phyloP scores from a whole-genome alignment of 2,113 vertebrate species.

The Amia ocellicauda region DNA sequence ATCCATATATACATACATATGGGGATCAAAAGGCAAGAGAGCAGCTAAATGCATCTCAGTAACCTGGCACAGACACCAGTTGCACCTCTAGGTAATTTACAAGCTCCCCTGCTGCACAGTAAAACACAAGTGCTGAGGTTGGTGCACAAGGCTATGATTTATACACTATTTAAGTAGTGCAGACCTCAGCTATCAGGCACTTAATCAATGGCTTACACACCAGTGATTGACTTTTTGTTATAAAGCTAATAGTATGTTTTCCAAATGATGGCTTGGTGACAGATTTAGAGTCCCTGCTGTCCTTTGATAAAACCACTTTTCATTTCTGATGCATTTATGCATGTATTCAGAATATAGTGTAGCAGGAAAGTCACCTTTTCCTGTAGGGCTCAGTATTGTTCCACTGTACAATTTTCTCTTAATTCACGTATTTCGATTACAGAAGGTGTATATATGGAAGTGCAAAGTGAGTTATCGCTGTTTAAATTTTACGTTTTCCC shows the following conservation, averaged over 20 bases:
- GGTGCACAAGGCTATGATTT: conserved; percentile 22
- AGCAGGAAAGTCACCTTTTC: no score
- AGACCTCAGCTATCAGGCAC: conserved; percentile 15
- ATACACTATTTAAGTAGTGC: conserved; percentile 22
- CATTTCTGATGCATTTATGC: not conserved
- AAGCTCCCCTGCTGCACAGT: conserved; percentile 2
- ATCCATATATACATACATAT: not conserved
- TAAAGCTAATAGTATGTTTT: conserved; percentile 31
- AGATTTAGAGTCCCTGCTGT: conserved; percentile 15
- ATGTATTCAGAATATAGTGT: no score
- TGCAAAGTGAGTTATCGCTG: no score
- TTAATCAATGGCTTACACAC: conserved; percentile 32
- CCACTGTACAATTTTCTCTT: no score
- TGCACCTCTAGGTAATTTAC: conserved; percentile 10
- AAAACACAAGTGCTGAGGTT: conserved; percentile 12
- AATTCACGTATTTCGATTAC: no score
- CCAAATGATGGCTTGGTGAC: conserved; percentile 4
- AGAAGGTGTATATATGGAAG: no score
- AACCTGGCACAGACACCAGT: not conserved
- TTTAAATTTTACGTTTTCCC: no score
- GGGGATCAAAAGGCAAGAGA: not conserved
- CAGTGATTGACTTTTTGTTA: conserved; percentile 32
- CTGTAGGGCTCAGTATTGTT: no score
- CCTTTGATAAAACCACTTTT: conserved; percentile 4
- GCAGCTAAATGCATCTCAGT: conserved; percentile 5